These are phyloP conservation scores for Yponomeuta malinellus DNA, from an alignment of 2,888 invertebrate species.

Conservation along the genomic window DNA sequence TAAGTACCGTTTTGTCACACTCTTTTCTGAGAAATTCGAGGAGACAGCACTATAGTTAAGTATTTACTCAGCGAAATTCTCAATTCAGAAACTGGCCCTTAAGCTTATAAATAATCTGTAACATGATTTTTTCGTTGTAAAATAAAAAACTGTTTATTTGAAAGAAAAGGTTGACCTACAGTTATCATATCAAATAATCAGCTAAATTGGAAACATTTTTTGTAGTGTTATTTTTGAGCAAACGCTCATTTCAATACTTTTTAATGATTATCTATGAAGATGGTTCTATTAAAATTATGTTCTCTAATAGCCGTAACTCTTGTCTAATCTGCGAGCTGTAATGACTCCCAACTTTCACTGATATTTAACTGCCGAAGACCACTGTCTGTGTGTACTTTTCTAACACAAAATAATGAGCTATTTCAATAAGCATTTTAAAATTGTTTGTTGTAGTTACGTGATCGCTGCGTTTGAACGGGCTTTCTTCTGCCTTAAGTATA, in stretches of 20 bases:
- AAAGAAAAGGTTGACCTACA: too few relatives aligned
- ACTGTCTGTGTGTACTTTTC: not conserved
- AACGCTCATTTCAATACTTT: not conserved
- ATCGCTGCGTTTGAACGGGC: not conserved
- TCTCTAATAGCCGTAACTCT: conserved; percentile 1
- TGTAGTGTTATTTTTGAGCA: not conserved
- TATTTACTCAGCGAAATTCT: too few relatives aligned
- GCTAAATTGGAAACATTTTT: not conserved
- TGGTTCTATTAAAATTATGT: not conserved
- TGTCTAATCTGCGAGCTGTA: not conserved
- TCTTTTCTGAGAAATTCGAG: too few relatives aligned
- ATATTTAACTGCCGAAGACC: not conserved
- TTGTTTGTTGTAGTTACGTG: not conserved
- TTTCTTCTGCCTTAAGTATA: not conserved
- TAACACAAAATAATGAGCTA: not conserved
- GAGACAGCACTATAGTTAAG: too few relatives aligned
- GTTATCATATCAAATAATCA: too few relatives aligned
- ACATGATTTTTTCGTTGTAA: too few relatives aligned
- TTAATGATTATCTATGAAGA: not conserved
- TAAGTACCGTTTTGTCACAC: too few relatives aligned
- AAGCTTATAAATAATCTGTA: too few relatives aligned
- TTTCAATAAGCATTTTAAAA: not conserved
- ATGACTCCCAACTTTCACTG: conserved; percentile 1
- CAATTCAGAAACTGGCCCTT: too few relatives aligned
- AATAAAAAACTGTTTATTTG: too few relatives aligned